These are phyloP conservation scores for Dryobates pubescens DNA, from an alignment of 2,797 vertebrate genomes.

Conservation along the genomic window DNA sequence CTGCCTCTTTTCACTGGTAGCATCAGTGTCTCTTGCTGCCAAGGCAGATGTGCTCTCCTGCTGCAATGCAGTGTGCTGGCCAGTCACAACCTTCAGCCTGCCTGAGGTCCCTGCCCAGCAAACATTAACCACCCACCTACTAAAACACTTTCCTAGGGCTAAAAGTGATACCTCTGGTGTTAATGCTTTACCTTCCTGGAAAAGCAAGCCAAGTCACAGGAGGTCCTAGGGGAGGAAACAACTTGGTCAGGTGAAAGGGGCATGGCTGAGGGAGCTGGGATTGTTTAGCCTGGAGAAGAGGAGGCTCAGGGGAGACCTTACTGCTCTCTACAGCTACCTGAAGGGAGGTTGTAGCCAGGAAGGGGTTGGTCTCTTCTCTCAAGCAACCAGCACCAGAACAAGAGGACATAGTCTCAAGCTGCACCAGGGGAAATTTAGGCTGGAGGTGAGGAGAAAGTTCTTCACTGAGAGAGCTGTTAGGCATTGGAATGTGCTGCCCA, in stretches of 20 bases:
- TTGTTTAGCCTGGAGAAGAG: too few species aligned
- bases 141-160: neutral
- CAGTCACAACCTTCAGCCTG: neutral
- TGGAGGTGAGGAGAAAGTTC: too few species aligned
- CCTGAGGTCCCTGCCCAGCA: neutral
- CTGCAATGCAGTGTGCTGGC: neutral
- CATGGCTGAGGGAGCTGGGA: neutral
- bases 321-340: too few species aligned
- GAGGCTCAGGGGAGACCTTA: too few species aligned
- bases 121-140: neutral
- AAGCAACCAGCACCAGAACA: too few species aligned
- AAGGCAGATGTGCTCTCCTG: neutral
- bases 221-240: neutral
- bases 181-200: slow-evolving; percentile 8
- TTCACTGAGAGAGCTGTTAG: too few species aligned
- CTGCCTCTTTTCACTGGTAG: neutral
- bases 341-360: too few species aligned
- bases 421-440: too few species aligned
- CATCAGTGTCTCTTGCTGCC: neutral
- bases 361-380: too few species aligned
- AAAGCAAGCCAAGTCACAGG: neutral
- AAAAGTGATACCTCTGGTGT: neutral
- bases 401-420: too few species aligned
- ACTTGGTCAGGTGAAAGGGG: neutral
- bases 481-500: too few species aligned